Percentiles rank a stretch among this genome's conserved stretches.
Conservation (phyloP, 30 jellyfish, hydroid and myxozoan species). For the Aurelia sp. region DNA sequence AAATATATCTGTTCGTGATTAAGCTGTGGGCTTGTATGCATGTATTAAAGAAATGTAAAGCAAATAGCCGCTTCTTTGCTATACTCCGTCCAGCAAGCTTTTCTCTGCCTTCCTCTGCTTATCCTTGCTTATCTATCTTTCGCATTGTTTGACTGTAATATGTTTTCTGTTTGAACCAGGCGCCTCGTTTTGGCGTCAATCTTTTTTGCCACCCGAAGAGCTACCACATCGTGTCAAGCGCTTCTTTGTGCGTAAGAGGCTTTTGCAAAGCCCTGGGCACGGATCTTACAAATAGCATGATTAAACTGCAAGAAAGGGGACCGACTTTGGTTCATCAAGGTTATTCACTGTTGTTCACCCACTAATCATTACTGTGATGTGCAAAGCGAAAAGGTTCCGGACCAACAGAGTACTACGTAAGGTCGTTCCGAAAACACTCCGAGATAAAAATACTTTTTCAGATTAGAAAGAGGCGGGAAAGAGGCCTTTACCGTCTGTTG, state of each 20-base stretch:
- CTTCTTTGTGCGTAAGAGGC: conserved; percentile 45
- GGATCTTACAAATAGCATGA: conserved; percentile 47
- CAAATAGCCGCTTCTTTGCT: conserved; percentile 49
- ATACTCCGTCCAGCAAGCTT: conserved; percentile 52
- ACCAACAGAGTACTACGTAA: conserved; percentile 9
- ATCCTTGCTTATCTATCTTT: conserved; percentile 59
- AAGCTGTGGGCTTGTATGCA: conserved; percentile 55
- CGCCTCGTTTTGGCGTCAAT: conserved; percentile 86
- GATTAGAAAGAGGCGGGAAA: background rate
- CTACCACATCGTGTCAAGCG: conserved; percentile 77
- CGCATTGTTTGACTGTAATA: conserved; percentile 71
- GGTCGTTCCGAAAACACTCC: conserved; percentile 14
- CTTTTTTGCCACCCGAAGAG: conserved; percentile 56
- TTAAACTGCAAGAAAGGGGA: conserved; percentile 29
- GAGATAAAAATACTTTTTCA: background rate
- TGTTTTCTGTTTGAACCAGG: conserved; percentile 51
- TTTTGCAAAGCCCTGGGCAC: conserved; percentile 63
- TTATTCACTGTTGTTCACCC: conserved; percentile 9
- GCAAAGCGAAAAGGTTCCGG: conserved; percentile 42
- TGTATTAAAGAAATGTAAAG: conserved; percentile 35
- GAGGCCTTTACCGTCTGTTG: conserved; percentile 9
- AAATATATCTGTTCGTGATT: conserved; percentile 43
- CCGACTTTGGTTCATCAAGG: conserved; percentile 51
- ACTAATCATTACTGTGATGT: conserved; percentile 64
- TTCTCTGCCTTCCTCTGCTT: conserved; percentile 30